Percentiles rank a stretch among this genome's conserved stretches.
phyloP scores from a whole-genome alignment of 2,797 vertebrate genomes.

The Trachops cirrhosus region DNA sequence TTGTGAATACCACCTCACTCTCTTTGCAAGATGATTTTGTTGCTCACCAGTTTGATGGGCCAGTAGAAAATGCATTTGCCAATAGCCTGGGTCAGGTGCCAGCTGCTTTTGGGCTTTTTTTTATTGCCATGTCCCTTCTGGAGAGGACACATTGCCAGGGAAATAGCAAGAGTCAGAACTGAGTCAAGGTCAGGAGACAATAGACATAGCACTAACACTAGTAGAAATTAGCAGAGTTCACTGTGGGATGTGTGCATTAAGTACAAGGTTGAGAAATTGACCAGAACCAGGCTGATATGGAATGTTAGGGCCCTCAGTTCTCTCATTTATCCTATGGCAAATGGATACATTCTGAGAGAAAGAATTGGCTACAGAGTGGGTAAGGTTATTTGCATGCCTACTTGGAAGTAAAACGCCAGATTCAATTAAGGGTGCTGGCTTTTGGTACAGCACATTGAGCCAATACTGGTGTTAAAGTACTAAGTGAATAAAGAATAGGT shows the following conservation, averaged over 20 bases:
- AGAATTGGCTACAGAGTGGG: background rate
- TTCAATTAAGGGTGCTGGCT: background rate
- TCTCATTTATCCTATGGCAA: background rate
- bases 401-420: background rate
- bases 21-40: conserved; percentile 43
- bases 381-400: background rate
- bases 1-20: conserved; percentile 62
- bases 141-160: conserved; percentile 52
- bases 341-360: background rate
- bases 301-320: background rate
- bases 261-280: background rate
- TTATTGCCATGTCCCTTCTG: conserved; percentile 43
- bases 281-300: background rate
- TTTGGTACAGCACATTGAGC: background rate
- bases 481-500: background rate
- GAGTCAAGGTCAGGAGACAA: conserved; percentile 63
- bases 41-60: conserved; percentile 41
- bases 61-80: conserved; percentile 51
- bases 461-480: background rate
- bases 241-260: background rate
- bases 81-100: conserved; percentile 49
- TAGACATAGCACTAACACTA: background rate
- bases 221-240: conserved; percentile 6
- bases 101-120: conserved; percentile 50
- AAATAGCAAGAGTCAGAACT: conserved; percentile 31